Conservation (phyloP, 1,140 invertebrate genomes). For the Drosophila dunni region DNA sequence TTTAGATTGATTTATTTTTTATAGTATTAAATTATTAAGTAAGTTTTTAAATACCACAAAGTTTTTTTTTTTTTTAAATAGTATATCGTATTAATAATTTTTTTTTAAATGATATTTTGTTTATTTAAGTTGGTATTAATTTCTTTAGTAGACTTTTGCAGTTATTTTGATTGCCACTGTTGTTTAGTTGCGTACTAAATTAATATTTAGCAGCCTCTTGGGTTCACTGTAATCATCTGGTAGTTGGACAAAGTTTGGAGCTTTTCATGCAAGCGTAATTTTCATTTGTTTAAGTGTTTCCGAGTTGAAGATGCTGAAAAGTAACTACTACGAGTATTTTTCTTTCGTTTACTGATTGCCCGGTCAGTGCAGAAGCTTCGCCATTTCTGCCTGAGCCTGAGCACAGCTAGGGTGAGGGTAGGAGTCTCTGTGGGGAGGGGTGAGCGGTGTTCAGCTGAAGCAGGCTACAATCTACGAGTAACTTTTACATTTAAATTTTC, state of each 20-base stretch:
- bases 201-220: not conserved
- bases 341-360: conserved; percentile 1
- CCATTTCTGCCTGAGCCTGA: conserved; percentile 1
- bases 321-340: not conserved
- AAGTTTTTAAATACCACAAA: too few relatives aligned
- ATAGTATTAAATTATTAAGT: too few relatives aligned
- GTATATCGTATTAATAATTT: too few relatives aligned
- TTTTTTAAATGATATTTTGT: too few relatives aligned
- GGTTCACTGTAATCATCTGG: not conserved
- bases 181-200: not conserved
- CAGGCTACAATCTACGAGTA: conserved; percentile 65
- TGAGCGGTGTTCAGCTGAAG: not conserved
- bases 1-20: too few relatives aligned
- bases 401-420: not conserved
- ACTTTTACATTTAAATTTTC: conserved; percentile 84
- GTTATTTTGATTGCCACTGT: too few relatives aligned
- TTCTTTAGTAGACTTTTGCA: too few relatives aligned
- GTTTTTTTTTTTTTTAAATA: too few relatives aligned
- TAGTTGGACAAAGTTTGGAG: not conserved
- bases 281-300: conserved; percentile 43
- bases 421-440: not conserved
- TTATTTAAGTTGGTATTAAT: too few relatives aligned
- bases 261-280: conserved; percentile 35
- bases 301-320: conserved; percentile 17
- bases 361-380: conserved; percentile 15